Conservation (phyloP, 1,140 invertebrate genomes). For the Leucophenga varia region DNA sequence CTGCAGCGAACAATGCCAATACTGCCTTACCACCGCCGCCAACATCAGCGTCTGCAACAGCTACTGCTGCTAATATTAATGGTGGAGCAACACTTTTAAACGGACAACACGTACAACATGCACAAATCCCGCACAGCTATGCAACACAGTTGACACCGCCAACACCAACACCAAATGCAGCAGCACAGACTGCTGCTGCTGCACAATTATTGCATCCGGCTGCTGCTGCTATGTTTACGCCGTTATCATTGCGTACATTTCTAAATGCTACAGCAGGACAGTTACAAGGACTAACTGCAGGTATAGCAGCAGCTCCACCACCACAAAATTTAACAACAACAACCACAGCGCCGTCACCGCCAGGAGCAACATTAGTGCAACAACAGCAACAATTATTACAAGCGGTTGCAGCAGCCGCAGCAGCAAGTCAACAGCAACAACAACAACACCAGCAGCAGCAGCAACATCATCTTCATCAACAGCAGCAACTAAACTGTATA, state of each 20-base stretch:
- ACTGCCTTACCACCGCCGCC: slow-evolving; percentile 3
- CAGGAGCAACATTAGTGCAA: too few relatives aligned
- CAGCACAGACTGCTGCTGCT: background rate
- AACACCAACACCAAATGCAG: background rate
- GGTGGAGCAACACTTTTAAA: background rate
- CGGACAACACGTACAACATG: background rate
- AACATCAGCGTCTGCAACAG: background rate
- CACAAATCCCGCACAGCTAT: background rate
- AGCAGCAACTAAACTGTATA: too few relatives aligned
- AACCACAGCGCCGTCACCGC: too few relatives aligned
- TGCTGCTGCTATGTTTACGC: slow-evolving; percentile 22
- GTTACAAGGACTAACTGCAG: background rate
- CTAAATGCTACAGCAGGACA: slow-evolving; percentile 8
- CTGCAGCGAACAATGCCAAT: background rate
- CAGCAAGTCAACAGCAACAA: background rate
- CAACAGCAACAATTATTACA: too few relatives aligned
- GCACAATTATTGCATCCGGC: slow-evolving; percentile 14
- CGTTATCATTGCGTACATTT: slow-evolving; percentile 17
- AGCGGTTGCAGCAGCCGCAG: background rate
- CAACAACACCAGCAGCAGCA: slow-evolving; percentile 10
- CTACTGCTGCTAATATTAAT: slow-evolving; percentile 1
- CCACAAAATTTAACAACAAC: too few relatives aligned
- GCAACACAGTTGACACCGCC: background rate
- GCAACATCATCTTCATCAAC: background rate
- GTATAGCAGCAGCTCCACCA: slow-evolving; percentile 3